Conservation (phyloP, 2,797 vertebrate genomes). For the Cossypha caffra region DNA sequence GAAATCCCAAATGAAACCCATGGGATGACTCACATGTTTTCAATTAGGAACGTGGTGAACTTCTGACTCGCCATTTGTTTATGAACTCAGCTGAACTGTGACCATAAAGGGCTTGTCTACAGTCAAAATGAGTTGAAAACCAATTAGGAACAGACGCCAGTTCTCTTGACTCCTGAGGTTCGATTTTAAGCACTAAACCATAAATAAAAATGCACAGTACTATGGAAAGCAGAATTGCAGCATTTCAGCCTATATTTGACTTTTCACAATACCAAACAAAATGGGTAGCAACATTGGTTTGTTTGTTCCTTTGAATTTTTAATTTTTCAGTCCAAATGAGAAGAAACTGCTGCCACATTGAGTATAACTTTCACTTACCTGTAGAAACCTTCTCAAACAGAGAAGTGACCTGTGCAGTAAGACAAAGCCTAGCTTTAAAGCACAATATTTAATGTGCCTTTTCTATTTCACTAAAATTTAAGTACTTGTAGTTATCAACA, state of each 20-base stretch:
- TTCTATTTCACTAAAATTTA: neutral
- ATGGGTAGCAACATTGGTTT: neutral
- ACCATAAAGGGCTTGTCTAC: neutral
- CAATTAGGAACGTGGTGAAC: neutral
- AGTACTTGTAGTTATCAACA: neutral
- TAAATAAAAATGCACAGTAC: neutral
- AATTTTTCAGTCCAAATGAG: neutral
- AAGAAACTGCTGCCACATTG: neutral
- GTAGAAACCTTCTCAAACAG: neutral
- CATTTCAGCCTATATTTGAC: neutral
- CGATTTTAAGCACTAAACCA: neutral
- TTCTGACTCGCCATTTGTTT: slow-evolving; percentile 26
- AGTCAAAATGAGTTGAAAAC: slow-evolving; percentile 24
- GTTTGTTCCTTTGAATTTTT: neutral
- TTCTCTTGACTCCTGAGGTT: neutral
- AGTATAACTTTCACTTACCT: neutral
- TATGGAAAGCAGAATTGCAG: neutral
- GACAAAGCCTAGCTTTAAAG: neutral
- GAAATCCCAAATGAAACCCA: neutral
- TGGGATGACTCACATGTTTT: slow-evolving; percentile 4
- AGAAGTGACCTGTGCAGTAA: neutral
- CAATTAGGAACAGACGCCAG: neutral
- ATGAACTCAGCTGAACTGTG: neutral
- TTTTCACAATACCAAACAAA: neutral
- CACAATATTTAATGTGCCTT: neutral